Conservation (phyloP, 2,113 vertebrate species). For the Peromyscus maniculatus region DNA sequence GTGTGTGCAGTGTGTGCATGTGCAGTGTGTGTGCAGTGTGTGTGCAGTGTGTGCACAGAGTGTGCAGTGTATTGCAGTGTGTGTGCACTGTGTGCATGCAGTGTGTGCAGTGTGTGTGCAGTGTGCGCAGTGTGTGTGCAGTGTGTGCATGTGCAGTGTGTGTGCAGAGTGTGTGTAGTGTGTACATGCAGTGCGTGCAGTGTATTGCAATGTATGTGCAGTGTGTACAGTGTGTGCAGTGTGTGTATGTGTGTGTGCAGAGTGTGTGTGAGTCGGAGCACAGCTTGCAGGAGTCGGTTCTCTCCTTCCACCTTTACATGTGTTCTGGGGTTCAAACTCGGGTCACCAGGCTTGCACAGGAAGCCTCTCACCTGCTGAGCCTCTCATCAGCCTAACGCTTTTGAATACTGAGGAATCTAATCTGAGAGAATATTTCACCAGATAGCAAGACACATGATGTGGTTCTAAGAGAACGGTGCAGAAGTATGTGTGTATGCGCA, state of each 20-base stretch:
- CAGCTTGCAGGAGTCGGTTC: background rate
- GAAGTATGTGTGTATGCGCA: background rate
- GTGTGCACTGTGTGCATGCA: no score
- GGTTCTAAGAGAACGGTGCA: background rate
- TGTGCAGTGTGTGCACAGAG: no score
- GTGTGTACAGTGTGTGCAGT: background rate
- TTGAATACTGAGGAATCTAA: constrained; percentile 46
- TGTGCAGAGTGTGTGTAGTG: no score
- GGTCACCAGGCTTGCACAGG: no score
- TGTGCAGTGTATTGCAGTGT: background rate
- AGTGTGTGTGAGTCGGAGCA: background rate
- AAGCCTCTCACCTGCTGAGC: background rate
- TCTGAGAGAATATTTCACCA: background rate
- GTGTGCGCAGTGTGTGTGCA: background rate
- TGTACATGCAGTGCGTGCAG: no score
- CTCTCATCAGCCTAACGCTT: background rate
- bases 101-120: background rate
- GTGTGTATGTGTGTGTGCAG: background rate
- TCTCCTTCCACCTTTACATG: background rate
- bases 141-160: background rate
- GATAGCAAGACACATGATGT: background rate
- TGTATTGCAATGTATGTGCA: background rate
- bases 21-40: background rate
- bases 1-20: background rate
- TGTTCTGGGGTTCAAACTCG: background rate